Evolutionary conservation across 2,113 vertebrate species (phyloP).

Genomic region (Mionectes macconnelli): DNA sequence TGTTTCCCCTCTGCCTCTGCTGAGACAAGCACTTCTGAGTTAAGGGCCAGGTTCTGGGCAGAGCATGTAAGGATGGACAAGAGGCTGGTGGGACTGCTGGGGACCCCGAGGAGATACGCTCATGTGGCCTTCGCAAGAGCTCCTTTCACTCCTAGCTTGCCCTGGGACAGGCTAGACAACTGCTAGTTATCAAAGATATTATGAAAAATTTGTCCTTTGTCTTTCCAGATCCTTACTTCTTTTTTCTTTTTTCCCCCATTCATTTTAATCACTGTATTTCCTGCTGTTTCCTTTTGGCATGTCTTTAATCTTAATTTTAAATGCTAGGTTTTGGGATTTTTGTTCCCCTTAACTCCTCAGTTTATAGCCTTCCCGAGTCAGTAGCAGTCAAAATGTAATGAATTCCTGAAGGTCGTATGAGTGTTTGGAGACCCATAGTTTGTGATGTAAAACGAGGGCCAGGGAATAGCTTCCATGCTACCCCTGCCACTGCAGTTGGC

Average conservation of each 20-base stretch:
- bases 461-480: not conserved
- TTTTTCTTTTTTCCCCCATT: not conserved
- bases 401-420: slow-evolving; percentile 37
- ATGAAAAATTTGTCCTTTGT: not conserved
- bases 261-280: not conserved
- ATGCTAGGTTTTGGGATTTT: not conserved
- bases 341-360: not conserved
- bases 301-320: not conserved
- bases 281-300: not conserved
- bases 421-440: not conserved
- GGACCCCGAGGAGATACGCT: not conserved
- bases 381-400: not conserved
- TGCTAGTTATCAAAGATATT: not conserved
- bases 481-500: slow-evolving; percentile 37
- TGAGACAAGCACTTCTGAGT: not conserved
- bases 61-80: not conserved
- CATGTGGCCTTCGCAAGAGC: not conserved
- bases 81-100: not conserved
- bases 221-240: not conserved
- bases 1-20: not conserved
- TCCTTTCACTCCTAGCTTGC: not conserved
- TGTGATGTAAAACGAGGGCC: not conserved
- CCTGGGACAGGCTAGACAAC: not conserved
- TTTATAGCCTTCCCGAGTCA: not conserved
- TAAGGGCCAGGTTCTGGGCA: not conserved